phyloP scores from a whole-genome alignment of 2,888 invertebrate species.

The Blastobasis adustella region DNA sequence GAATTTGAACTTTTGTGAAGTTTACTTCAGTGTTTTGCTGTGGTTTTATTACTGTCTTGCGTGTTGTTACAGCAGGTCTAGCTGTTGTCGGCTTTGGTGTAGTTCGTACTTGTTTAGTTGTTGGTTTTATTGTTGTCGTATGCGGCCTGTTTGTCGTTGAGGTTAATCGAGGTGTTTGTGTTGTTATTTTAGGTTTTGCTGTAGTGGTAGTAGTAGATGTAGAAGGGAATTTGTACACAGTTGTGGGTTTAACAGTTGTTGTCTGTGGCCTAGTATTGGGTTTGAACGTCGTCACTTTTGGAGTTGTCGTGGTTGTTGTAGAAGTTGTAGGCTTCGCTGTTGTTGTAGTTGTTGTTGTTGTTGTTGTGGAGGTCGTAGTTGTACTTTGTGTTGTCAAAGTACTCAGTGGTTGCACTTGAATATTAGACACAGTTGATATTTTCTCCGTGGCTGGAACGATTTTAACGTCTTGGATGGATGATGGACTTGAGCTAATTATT shows the following conservation, averaged over 20 bases:
- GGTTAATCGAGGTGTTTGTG: constrained; percentile 9
- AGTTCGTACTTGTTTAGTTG: constrained; percentile 15
- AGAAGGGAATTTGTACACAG: constrained; percentile 3
- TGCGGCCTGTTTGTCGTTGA: constrained; percentile 19
- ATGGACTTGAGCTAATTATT: constrained; percentile 30
- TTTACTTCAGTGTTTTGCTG: constrained; percentile 14
- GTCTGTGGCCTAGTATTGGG: constrained; percentile 15
- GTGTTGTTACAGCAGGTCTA: constrained; percentile 4
- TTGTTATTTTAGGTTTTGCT: constrained; percentile 9
- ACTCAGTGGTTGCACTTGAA: too few relatives aligned
- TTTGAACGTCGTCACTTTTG: constrained; percentile 17
- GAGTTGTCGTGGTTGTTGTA: constrained; percentile 17
- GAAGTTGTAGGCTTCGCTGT: constrained; percentile 21
- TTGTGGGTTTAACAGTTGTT: constrained; percentile 12
- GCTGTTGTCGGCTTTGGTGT: constrained; percentile 11
- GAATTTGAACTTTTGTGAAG: constrained; percentile 13
- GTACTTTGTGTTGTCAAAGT: constrained; percentile 11
- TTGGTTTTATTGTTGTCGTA: constrained; percentile 17
- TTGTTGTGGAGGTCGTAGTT: constrained; percentile 19
- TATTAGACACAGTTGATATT: constrained; percentile 4
- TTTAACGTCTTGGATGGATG: constrained; percentile 21
- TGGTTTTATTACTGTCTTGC: not conserved
- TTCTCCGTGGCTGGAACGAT: constrained; percentile 20
- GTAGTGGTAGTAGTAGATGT: constrained; percentile 16
- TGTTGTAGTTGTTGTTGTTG: constrained; percentile 19